phyloP scores from a whole-genome alignment of 2,888 invertebrate species.

The Blera fallax region DNA sequence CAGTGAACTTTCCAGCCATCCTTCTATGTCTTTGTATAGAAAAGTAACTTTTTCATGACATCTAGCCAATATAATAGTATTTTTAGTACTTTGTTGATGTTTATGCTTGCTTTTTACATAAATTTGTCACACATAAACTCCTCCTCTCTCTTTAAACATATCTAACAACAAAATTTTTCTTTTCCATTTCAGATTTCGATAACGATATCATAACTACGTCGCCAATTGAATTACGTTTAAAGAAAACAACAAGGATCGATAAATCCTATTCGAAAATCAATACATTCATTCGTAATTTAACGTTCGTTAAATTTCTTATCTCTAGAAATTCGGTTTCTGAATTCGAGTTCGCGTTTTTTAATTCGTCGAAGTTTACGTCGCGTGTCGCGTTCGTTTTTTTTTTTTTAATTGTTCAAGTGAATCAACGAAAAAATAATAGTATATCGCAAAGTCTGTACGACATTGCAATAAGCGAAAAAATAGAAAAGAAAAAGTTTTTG shows the following conservation, averaged over 20 bases:
- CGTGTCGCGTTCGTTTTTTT: conserved; percentile 25
- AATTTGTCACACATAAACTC: too few species aligned
- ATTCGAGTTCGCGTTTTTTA: conserved; percentile 40
- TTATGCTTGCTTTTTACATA: too few species aligned
- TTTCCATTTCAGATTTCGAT: conserved; percentile 26
- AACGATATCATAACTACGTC: not conserved
- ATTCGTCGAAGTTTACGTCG: conserved; percentile 50
- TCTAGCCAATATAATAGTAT: too few species aligned
- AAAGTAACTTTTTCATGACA: too few species aligned
- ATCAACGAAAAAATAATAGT: conserved; percentile 9
- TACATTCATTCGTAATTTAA: conserved; percentile 7
- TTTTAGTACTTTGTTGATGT: too few species aligned
- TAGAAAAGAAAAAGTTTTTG: conserved; percentile 8
- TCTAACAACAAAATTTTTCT: not conserved
- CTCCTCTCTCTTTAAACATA: too few species aligned
- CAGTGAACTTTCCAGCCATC: too few species aligned
- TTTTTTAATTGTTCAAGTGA: conserved; percentile 30
- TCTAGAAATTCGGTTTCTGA: conserved; percentile 30
- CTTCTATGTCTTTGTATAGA: too few species aligned
- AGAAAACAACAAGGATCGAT: not conserved
- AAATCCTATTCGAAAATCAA: not conserved
- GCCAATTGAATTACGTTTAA: not conserved
- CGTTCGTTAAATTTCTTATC: conserved; percentile 13
- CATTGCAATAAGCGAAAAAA: not conserved
- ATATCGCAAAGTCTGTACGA: not conserved